These are phyloP conservation scores for Orbicella faveolata DNA, from an alignment of 64 coral and sea anemone genomes.

Conservation along the genomic window DNA sequence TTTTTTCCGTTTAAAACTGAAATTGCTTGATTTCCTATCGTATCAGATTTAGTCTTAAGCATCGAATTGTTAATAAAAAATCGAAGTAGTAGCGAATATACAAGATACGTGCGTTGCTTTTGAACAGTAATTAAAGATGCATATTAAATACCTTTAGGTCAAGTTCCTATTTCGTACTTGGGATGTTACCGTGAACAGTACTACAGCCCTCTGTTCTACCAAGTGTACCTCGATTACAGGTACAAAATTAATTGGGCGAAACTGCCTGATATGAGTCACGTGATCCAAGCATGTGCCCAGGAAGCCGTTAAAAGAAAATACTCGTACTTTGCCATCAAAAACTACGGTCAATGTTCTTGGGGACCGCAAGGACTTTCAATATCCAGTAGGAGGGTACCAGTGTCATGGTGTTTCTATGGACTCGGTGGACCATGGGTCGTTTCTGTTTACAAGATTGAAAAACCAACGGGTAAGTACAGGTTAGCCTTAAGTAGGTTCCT, in stretches of 20 bases:
- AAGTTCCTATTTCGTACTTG: slow-evolving; percentile 25
- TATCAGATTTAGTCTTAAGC: too few species aligned
- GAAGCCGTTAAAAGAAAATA: slow-evolving; percentile 36
- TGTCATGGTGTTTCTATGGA: slow-evolving; percentile 42
- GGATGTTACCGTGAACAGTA: slow-evolving; percentile 60
- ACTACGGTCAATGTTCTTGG: slow-evolving; percentile 70
- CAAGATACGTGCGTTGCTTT: too few species aligned
- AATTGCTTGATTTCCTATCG: too few species aligned
- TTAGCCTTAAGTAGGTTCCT: background rate
- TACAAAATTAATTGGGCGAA: slow-evolving; percentile 57
- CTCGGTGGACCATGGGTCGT: slow-evolving; percentile 54
- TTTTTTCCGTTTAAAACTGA: too few species aligned
- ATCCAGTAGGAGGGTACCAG: slow-evolving; percentile 8
- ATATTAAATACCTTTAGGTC: background rate
- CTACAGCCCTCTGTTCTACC: slow-evolving; percentile 13
- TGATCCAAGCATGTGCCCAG: slow-evolving; percentile 58
- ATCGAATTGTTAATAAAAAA: too few species aligned
- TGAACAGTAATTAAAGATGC: background rate
- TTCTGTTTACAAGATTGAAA: slow-evolving; percentile 49
- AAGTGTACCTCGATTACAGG: slow-evolving; percentile 69
- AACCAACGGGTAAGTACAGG: slow-evolving; percentile 12
- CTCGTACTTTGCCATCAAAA: slow-evolving; percentile 73
- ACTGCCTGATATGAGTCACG: slow-evolving; percentile 63
- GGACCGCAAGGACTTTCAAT: slow-evolving; percentile 23
- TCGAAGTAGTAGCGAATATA: too few species aligned